These are phyloP conservation scores for Lindbergichthys nudifrons DNA, from an alignment of 2,797 vertebrate species.

Conservation along the genomic window DNA sequence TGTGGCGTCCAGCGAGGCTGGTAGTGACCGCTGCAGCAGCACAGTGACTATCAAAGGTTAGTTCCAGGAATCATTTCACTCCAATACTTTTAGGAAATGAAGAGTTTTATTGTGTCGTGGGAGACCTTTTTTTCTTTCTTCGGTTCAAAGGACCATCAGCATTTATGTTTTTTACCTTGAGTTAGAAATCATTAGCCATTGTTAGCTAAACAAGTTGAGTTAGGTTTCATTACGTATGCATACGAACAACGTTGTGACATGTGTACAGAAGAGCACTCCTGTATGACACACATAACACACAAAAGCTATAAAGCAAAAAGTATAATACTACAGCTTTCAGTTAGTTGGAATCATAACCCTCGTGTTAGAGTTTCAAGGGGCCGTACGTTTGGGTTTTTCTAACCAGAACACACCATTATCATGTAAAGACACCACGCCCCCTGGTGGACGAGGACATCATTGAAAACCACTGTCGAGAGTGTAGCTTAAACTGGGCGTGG, in stretches of 20 bases:
- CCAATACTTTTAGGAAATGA: neutral
- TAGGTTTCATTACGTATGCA: too few species aligned
- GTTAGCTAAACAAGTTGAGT: too few species aligned
- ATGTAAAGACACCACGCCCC: neutral
- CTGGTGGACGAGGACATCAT: neutral
- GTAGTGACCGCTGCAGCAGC: constrained; percentile 92
- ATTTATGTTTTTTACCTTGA: neutral
- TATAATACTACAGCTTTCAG: too few species aligned
- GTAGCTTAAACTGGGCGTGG: neutral
- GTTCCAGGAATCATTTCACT: constrained; percentile 63
- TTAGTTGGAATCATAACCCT: too few species aligned
- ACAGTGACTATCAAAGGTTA: constrained; percentile 95
- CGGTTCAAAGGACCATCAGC: neutral
- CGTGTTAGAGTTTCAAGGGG: too few species aligned
- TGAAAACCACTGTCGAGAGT: neutral
- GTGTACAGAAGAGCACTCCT: too few species aligned
- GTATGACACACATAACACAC: too few species aligned
- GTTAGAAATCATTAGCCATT: too few species aligned
- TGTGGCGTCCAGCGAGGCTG: constrained; percentile 93
- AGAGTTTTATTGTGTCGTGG: constrained; percentile 9
- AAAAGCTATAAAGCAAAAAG: too few species aligned
- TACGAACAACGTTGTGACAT: too few species aligned
- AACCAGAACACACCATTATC: neutral
- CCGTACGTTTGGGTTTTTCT: too few species aligned
- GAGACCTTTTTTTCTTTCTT: neutral